These are phyloP conservation scores for Sternotherus odoratus DNA, from an alignment of 2,797 vertebrate species.

Conservation along the genomic window DNA sequence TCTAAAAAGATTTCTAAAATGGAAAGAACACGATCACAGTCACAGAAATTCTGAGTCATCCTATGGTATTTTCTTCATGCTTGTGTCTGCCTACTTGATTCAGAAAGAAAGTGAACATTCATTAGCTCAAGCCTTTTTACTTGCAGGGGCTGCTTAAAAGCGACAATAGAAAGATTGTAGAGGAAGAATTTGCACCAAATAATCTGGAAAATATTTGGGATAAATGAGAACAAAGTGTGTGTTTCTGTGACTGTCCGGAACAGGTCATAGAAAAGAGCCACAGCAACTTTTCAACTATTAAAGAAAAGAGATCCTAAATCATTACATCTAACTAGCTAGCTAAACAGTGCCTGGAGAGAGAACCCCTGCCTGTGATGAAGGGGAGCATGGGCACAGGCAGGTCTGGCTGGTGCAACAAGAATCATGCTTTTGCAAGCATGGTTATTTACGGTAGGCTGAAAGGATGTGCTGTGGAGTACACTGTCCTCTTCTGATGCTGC, in stretches of 20 bases:
- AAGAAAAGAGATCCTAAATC: background rate
- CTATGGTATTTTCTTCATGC: constrained; percentile 73
- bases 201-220: constrained; percentile 90
- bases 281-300: background rate
- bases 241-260: background rate
- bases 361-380: background rate
- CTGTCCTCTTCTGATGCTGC: background rate
- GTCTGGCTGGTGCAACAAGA: background rate
- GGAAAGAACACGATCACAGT: constrained; percentile 25
- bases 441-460: background rate
- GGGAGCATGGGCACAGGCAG: too few species aligned
- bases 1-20: background rate
- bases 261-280: background rate
- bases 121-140: constrained; percentile 77
- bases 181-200: constrained; percentile 76
- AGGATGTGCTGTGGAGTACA: background rate
- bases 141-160: constrained; percentile 67
- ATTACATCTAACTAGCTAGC: background rate
- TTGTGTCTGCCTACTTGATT: constrained; percentile 82
- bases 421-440: background rate
- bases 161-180: constrained; percentile 87
- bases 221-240: constrained; percentile 69
- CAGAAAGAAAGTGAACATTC: constrained; percentile 89
- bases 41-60: constrained; percentile 83
- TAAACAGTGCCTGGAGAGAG: background rate